A percentile compares a stretch with the other conserved stretches of the same genome.
Evolutionary conservation across 2,888 invertebrate species (phyloP).

Genomic region (Thereva nobilitata): DNA sequence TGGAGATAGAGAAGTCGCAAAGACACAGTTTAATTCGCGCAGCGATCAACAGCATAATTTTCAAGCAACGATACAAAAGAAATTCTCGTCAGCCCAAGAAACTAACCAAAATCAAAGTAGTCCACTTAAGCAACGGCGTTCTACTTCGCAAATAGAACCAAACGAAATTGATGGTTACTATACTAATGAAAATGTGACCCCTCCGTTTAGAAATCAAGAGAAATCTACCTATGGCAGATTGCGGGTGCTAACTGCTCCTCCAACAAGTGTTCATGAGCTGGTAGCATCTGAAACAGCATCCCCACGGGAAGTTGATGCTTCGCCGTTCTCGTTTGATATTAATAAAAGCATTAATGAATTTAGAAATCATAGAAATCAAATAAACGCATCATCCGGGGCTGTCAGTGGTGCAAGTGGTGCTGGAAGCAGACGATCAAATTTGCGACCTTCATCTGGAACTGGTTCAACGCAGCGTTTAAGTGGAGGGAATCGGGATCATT

Average conservation of each 20-base stretch:
- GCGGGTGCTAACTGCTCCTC: constrained; percentile 70
- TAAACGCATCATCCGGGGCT: constrained; percentile 32
- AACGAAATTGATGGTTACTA: constrained; percentile 41
- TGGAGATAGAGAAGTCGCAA: constrained; percentile 25
- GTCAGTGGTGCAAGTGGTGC: constrained; percentile 41
- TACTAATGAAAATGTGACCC: constrained; percentile 39
- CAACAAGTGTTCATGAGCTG: constrained; percentile 62
- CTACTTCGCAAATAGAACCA: constrained; percentile 46
- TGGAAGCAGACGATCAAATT: constrained; percentile 53
- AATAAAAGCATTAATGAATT: constrained; percentile 37
- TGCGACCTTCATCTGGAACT: constrained; percentile 49
- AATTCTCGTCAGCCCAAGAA: constrained; percentile 12
- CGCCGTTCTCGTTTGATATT: constrained; percentile 49
- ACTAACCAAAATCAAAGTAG: constrained; percentile 39
- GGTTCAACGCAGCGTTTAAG: constrained; percentile 47
- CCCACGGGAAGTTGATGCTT: constrained; percentile 48
- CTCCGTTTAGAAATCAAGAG: constrained; percentile 54
- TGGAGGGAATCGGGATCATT: constrained; percentile 72
- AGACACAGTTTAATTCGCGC: constrained; percentile 31
- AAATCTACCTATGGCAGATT: constrained; percentile 74
- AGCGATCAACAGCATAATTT: constrained; percentile 44
- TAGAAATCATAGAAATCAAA: constrained; percentile 41
- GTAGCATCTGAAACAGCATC: constrained; percentile 51
- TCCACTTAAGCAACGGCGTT: constrained; percentile 44
- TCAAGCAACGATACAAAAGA: constrained; percentile 36